phyloP scores from a whole-genome alignment of 1,140 invertebrate species.

The Neodiprion fabricii region DNA sequence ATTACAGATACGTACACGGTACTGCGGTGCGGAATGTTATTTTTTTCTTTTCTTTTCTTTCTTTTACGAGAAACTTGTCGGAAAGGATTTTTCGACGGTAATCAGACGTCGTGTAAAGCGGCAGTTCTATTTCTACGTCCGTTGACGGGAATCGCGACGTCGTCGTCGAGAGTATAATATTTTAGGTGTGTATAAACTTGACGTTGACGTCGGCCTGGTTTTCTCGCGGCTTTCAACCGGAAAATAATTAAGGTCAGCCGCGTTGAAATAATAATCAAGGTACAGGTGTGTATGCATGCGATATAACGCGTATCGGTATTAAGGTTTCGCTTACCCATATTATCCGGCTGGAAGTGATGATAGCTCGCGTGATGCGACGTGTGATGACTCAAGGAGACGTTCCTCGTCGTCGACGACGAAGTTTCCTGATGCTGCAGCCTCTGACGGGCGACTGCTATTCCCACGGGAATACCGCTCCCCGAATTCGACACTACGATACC shows the following conservation, averaged over 20 bases:
- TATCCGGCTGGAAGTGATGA: constrained; percentile 57
- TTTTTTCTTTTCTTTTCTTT: too few species aligned
- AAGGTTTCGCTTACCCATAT: constrained; percentile 43
- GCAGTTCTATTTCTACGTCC: too few species aligned
- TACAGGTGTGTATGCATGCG: neutral
- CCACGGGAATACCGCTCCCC: constrained; percentile 74
- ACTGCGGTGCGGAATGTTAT: too few species aligned
- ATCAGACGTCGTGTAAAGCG: too few species aligned
- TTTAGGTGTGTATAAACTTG: too few species aligned
- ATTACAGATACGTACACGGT: too few species aligned
- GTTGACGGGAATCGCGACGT: too few species aligned
- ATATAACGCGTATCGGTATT: neutral
- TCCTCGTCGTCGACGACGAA: constrained; percentile 59
- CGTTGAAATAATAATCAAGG: too few species aligned
- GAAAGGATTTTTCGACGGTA: too few species aligned
- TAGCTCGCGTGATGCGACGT: constrained; percentile 55
- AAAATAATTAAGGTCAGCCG: constrained; percentile 13
- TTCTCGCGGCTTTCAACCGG: constrained; percentile 6
- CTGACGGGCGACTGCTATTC: constrained; percentile 85
- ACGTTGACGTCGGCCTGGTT: too few species aligned
- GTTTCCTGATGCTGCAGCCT: constrained; percentile 70
- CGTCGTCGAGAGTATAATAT: too few species aligned
- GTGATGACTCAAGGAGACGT: constrained; percentile 57
- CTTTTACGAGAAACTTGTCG: too few species aligned
- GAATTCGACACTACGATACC: constrained; percentile 55